Percentiles rank a stretch among this genome's conserved stretches.
phyloP scores from a whole-genome alignment of 2,888 invertebrate genomes.

The Tetramorium bicarinatum region DNA sequence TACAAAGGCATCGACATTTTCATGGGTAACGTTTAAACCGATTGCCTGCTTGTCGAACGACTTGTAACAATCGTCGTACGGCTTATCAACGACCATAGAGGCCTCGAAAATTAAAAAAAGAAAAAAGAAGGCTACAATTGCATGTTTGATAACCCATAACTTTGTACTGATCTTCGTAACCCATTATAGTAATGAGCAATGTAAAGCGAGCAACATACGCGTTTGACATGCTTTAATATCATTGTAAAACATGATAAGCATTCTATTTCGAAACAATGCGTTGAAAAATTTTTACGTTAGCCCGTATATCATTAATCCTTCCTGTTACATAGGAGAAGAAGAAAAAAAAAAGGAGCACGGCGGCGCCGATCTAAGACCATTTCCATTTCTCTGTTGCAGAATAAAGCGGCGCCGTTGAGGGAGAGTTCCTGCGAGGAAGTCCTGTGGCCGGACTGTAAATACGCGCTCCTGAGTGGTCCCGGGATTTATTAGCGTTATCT shows the following conservation, averaged over 20 bases:
- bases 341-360: constrained; percentile 46
- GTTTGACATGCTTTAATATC: not conserved
- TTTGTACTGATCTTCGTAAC: not conserved
- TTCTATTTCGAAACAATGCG: not conserved
- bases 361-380: constrained; percentile 65
- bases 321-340: not conserved
- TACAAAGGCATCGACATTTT: constrained; percentile 64
- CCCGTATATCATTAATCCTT: not conserved
- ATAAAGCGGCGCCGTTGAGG: constrained; percentile 57
- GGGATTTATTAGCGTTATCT: constrained; percentile 77
- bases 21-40: constrained; percentile 43
- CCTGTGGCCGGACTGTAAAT: constrained; percentile 71
- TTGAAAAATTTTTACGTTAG: not conserved
- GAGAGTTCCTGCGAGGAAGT: constrained; percentile 56
- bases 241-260: not conserved
- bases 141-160: constrained; percentile 36
- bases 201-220: not conserved
- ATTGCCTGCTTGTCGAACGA: constrained; percentile 39
- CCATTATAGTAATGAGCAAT: too few species aligned
- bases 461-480: constrained; percentile 72
- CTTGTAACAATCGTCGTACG: constrained; percentile 54
- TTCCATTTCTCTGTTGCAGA: constrained; percentile 77
- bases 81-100: constrained; percentile 55
- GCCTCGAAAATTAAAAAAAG: not conserved
- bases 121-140: constrained; percentile 51